Evolutionary conservation across 1,140 invertebrate genomes (phyloP).

Genomic region (Lerema accius): DNA sequence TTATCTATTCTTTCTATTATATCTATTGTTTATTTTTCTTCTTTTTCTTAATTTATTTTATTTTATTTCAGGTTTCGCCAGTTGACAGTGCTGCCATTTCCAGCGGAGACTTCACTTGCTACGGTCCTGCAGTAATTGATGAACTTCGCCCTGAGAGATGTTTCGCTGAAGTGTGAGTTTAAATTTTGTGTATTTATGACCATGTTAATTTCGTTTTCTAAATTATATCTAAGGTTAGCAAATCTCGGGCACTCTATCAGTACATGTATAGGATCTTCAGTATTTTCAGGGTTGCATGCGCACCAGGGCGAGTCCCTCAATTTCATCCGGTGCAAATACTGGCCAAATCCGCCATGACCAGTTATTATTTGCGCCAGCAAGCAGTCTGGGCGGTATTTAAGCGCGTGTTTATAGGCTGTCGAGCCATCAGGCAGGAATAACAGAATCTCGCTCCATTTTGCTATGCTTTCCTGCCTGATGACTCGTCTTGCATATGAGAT

Average conservation of each 20-base stretch:
- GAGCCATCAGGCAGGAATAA: neutral
- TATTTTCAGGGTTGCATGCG: neutral
- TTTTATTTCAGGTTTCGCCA: neutral
- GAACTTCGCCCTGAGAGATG: neutral
- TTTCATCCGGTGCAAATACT: neutral
- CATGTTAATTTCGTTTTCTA: neutral
- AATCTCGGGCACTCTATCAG: neutral
- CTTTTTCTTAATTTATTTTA: too few relatives aligned
- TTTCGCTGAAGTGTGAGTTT: neutral
- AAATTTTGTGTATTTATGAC: neutral
- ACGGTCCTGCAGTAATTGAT: neutral
- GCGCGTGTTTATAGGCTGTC: neutral
- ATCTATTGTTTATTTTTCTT: too few relatives aligned
- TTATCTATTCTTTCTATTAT: too few relatives aligned
- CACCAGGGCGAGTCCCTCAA: neutral
- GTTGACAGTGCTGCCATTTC: neutral
- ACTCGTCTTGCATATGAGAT: too few relatives aligned
- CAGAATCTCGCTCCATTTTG: neutral
- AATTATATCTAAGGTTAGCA: neutral
- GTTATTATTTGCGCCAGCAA: neutral
- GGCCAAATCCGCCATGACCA: neutral
- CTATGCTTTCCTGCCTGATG: too few relatives aligned
- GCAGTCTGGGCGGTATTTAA: neutral
- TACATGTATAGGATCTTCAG: neutral
- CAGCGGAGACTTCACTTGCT: neutral